Evolutionary conservation across 1,140 invertebrate genomes (phyloP), one percentile per base, ranked within the genome.

Genomic region (Cryptotermes secundus): DNA sequence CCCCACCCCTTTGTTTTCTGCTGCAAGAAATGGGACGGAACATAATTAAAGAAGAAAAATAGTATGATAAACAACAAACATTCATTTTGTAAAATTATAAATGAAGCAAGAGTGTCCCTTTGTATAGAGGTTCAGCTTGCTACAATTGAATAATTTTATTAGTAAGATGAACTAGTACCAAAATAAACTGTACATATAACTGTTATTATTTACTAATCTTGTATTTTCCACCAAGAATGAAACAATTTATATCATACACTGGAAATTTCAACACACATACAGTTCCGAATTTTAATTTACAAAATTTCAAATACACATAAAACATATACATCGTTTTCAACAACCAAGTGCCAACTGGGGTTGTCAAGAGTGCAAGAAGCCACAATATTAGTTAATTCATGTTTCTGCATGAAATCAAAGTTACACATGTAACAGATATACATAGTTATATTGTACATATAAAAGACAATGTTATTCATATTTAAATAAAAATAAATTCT

Each of bases 401-500:
- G 7, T 7, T 72, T 72, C n/a, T 10, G 7, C 3, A n/a, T 31
- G 0, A 72, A 72, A 72, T 31, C 1, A 31, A 72, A 72, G 59
- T 31, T 72, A 31, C 59, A 72, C 59, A 72, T 31, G 59, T 72
- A 72, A 72, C 59, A 72, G 59, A 7, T 72, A 72, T 72, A 72
- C 4, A 72, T 16, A 59, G 6, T 59, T 24, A 59, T 26, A 59
- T 26, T 26, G 24, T 10, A 42, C 6, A 59, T 22, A 59, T 26
- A n/a, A 12, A 59, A n/a, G 6, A 59, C 26, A n/a, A 59, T 59
- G 53, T 72, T 72, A 72, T 16, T 72, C 59, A 31, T 31, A 72
- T 72, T 72, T 72, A 72, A 72, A 26, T 72, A n/a, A 72, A 31
- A 72, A 72, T 72, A 72, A 72, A 72, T 72, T 72, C 59, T 72